Evolutionary conservation across 2,113 vertebrate genomes (phyloP), one percentile per base, ranked within the genome.

Genomic region (Urocitellus parryii): DNA sequence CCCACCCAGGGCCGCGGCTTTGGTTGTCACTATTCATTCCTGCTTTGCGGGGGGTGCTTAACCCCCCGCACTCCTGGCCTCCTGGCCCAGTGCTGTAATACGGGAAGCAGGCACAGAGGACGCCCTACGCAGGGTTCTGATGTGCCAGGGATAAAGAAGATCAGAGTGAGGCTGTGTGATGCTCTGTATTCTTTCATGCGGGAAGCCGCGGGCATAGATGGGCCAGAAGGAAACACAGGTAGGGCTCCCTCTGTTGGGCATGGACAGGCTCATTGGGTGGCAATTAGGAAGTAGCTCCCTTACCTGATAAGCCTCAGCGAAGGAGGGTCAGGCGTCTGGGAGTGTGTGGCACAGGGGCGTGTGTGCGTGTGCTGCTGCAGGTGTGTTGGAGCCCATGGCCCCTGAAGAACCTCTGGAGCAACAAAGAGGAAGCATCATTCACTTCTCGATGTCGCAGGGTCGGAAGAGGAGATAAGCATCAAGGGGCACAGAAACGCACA

Each of bases 401-500:
- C 48, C 67, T 29, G 34, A 34, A 63, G 65, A 37, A 80, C 37
- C 32, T 34, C 14, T 8, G 2, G 68, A 16, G 5, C 22, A 20
- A 20, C 1, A 32, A 25, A 14, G 53, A 34, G 42, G 13, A 13
- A 14, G 8, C 3, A 0, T 12, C 5, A 29, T 25, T 9, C 6
- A 5, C 77, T 39, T 16, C 8, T 1, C 1, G 0, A 6, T 25
- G 24, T 13, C 20, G 2, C 11, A 0, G 73, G 34, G n/a, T 45
- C 12, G 51, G 39, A 68, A 12, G 20, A 34, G n/a, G 9, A 77
- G 8, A 8, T n/a, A 4, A 9, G 8, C 53, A 14, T 8, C 27
- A 1, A 0, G 0, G 3, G 27, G 24, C 0, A 0, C 48, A n/a
- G 48, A 1, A 2, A 0, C 16, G 39, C 6, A 2, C 22, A 12